Evolutionary conservation across 1,140 invertebrate species (phyloP), one percentile per base, ranked within the genome.

Genomic region (Drosophila nasuta): DNA sequence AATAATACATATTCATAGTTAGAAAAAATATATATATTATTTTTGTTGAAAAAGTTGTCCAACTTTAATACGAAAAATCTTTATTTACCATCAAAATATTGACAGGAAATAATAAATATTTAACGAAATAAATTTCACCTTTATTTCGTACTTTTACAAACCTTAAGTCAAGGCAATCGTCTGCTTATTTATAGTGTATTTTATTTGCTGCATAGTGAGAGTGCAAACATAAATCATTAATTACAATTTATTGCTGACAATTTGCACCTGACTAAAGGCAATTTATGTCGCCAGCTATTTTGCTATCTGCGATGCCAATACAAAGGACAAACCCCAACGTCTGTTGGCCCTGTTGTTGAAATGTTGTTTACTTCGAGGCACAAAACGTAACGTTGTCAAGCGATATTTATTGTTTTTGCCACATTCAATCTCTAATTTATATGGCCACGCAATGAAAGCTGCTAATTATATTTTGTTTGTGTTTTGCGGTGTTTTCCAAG

Each of bases 211-310:
- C 33, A 66, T 15, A 8, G 11, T 49, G 57, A 7, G 11, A 13
- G 30, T 7, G 20, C 20, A 4, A 49, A 20, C 67, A 83, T 78
- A 89, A 88, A 88, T 88, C 83, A 85, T 88, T 83, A 89, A 88
- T 81, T 74, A 88, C 80, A 89, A 89, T 89, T 88, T 89, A 89
- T 89, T 81, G 85, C 77, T 81, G 75, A 72, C 85, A 88, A 89
- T 88, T 88, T 89, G 81, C 85, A 88, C 82, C 82, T 87, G 75
- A 75, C 77, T 74, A 60, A 73, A 51, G 73, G 76, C 83, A 88
- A 87, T 87, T 88, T 80, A 88, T 87, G 83, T 80, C 83, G 63
- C 48, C 62, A 67, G 68, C 63, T 54, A 75, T 71, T 73, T 64
- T 69, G 20, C 70, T 69, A 68, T 79, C 75, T 66, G 59, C 63